Percentiles rank a stretch among this genome's conserved stretches.
phyloP scores from a whole-genome alignment of 2,797 vertebrate species.

The Oreochromis grahami region DNA sequence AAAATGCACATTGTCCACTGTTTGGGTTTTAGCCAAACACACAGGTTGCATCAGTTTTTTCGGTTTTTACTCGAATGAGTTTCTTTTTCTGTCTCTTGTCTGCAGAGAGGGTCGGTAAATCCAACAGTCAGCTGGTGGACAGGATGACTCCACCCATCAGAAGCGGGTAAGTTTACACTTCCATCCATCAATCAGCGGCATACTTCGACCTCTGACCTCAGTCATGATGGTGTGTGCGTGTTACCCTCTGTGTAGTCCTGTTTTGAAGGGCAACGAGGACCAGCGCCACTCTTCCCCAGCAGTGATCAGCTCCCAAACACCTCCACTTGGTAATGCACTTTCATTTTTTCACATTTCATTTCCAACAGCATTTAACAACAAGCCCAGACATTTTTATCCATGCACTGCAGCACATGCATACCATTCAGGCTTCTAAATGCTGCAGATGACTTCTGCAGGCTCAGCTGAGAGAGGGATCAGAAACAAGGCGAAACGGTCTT shows the following conservation, averaged over 20 bases:
- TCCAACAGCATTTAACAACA: neutral
- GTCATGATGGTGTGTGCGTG: neutral
- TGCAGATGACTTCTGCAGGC: neutral
- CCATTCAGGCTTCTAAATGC: neutral
- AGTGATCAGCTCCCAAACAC: neutral
- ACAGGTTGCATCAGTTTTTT: neutral
- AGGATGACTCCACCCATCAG: slow-evolving; percentile 36
- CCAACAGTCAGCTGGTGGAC: slow-evolving; percentile 34
- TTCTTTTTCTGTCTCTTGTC: neutral
- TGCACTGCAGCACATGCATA: neutral
- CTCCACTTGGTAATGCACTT: slow-evolving; percentile 40
- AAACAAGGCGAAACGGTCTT: neutral
- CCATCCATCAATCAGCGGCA: neutral
- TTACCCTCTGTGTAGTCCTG: slow-evolving; percentile 25
- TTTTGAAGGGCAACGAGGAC: slow-evolving; percentile 31
- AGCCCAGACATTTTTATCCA: neutral
- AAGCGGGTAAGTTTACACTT: slow-evolving; percentile 33
- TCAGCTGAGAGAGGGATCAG: neutral
- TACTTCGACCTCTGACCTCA: neutral
- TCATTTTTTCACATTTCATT: neutral
- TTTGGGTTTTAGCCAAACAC: neutral
- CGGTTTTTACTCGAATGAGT: rapidly evolving
- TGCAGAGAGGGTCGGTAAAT: slow-evolving; percentile 58
- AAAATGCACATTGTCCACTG: neutral
- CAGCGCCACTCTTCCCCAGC: neutral